These are phyloP conservation scores for Glandiceps talaboti DNA, from an alignment of 53 echinoderm and acorn worm genomes.

Conservation along the genomic window DNA sequence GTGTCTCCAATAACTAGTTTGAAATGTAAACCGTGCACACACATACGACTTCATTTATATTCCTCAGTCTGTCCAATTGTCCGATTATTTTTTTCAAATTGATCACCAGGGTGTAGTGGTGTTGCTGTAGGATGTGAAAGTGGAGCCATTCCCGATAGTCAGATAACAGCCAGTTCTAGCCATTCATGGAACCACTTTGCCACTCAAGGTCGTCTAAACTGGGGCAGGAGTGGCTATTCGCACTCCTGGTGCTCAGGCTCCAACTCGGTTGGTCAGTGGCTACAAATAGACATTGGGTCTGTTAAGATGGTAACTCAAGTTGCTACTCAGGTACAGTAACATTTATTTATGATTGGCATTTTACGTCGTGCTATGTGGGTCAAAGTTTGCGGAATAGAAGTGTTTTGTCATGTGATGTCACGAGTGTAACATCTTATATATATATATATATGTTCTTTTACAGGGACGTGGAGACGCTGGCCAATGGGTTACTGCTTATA, in stretches of 20 bases:
- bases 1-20: background rate
- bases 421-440: too few species aligned
- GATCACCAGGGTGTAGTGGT: background rate
- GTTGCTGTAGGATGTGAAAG: background rate
- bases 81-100: too few species aligned
- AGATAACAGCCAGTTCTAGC: background rate
- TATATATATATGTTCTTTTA: background rate
- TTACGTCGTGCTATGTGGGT: too few species aligned
- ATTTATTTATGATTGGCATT: too few species aligned
- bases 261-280: background rate
- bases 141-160: background rate
- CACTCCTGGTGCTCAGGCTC: background rate
- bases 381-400: too few species aligned
- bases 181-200: background rate
- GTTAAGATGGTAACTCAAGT: background rate
- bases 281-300: background rate
- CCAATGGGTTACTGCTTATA: background rate
- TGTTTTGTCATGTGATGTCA: too few species aligned
- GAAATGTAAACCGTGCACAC: background rate
- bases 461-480: background rate
- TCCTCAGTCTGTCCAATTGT: too few species aligned
- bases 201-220: background rate
- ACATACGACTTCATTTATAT: too few species aligned
- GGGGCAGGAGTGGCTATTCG: background rate
- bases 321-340: background rate